Percentiles rank a stretch among this genome's conserved stretches.
phyloP scores from a whole-genome alignment of 2,888 invertebrate genomes.

The Calameuta pallipes region DNA sequence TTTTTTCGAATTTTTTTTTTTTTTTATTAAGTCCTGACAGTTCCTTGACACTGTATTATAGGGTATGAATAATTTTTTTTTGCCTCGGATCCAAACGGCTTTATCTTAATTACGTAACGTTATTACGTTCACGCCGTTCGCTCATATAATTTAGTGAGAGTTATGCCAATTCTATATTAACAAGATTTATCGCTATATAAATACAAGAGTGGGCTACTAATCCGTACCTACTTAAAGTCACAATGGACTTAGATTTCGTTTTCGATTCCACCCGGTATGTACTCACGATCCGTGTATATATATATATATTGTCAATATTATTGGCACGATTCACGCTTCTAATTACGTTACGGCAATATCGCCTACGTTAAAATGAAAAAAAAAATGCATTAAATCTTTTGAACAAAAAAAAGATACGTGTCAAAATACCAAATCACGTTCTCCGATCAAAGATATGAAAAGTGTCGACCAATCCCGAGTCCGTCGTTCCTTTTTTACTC shows the following conservation, averaged over 20 bases:
- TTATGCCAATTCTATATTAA: neutral
- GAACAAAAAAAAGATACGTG: neutral
- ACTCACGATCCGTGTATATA: neutral
- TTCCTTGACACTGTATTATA: neutral
- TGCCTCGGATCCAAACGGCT: neutral
- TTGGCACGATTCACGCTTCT: neutral
- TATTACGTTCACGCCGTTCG: neutral
- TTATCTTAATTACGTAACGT: neutral
- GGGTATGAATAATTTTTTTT: neutral
- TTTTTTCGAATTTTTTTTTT: neutral
- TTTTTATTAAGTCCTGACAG: neutral
- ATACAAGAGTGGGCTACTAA: neutral
- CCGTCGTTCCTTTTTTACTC: neutral
- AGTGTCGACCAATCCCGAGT: neutral
- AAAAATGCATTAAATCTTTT: neutral
- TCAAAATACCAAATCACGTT: neutral
- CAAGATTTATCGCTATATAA: neutral
- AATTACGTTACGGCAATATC: neutral
- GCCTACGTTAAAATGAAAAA: neutral
- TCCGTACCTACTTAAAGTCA: neutral
- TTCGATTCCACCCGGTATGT: neutral
- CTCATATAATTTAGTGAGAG: neutral
- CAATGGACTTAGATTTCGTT: neutral
- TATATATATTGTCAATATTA: neutral
- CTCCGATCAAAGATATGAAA: neutral